Percentiles rank a stretch among this genome's conserved stretches.
Evolutionary conservation across 1,140 invertebrate genomes (phyloP).

Genomic region (Lordiphosa mommai): DNA sequence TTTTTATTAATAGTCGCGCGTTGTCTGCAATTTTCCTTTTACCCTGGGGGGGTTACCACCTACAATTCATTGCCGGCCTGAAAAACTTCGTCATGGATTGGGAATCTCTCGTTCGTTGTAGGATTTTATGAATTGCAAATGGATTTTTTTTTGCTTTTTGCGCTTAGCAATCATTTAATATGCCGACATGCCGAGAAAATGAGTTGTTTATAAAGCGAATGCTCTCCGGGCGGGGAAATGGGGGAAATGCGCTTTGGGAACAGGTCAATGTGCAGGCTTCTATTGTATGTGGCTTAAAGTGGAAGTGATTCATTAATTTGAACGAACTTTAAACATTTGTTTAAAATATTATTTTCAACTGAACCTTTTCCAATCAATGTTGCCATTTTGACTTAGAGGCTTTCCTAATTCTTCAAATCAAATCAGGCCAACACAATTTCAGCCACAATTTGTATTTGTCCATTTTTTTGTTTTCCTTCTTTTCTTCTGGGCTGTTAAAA

Average conservation of each 20-base stretch:
- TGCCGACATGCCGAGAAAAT: constrained; percentile 59
- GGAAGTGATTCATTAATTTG: no score
- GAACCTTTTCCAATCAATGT: no score
- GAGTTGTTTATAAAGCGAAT: constrained; percentile 59
- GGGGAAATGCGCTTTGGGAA: constrained; percentile 3
- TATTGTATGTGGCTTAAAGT: constrained; percentile 7
- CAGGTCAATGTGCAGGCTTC: constrained; percentile 35
- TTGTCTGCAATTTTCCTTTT: constrained; percentile 58
- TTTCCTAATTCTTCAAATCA: no score
- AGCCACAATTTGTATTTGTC: constrained; percentile 15
- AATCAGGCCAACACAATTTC: no score
- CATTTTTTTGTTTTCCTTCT: no score
- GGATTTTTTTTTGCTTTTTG: constrained; percentile 57
- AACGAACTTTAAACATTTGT: no score
- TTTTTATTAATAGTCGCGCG: constrained; percentile 69
- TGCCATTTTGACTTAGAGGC: no score
- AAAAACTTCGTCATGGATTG: constrained; percentile 52
- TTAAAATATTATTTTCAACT: no score
- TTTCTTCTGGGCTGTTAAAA: constrained; percentile 9
- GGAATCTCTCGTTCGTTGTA: constrained; percentile 26
- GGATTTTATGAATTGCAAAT: constrained; percentile 59
- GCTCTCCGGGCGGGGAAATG: not conserved
- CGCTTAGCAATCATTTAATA: constrained; percentile 68
- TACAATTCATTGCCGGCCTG: constrained; percentile 35
- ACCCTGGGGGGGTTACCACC: not conserved